These are phyloP conservation scores for Delphinapterus leucas DNA, from an alignment of 2,113 vertebrate genomes.

Conservation along the genomic window DNA sequence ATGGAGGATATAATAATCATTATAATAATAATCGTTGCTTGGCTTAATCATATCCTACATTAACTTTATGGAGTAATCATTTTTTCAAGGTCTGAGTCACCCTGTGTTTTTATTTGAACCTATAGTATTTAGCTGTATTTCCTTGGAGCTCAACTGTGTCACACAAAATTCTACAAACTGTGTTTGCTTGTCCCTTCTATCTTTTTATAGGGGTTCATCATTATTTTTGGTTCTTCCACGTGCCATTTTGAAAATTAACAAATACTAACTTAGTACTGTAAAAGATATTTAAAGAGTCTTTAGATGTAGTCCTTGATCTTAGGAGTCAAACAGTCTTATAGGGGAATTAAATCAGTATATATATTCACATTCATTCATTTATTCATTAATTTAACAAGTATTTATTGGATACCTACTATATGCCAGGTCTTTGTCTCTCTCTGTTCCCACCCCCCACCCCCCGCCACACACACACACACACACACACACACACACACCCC, in stretches of 20 bases:
- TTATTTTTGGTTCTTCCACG: background rate
- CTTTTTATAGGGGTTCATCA: background rate
- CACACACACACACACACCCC: background rate
- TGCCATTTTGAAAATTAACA: background rate
- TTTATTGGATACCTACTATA: background rate
- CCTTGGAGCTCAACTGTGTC: background rate
- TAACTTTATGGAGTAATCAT: background rate
- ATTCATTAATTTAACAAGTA: background rate
- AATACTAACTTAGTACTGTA: background rate
- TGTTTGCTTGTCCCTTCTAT: background rate
- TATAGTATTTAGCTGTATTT: background rate
- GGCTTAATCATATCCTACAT: background rate
- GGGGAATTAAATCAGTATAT: background rate
- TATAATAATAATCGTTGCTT: background rate
- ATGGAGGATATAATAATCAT: background rate
- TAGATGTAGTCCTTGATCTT: background rate
- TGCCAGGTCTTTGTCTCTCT: background rate
- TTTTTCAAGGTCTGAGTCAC: background rate
- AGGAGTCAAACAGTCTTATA: background rate
- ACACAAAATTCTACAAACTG: background rate
- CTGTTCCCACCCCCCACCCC: background rate
- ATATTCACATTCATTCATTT: background rate
- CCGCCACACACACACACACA: background rate
- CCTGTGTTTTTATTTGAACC: background rate
- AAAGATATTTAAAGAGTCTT: background rate